These are phyloP conservation scores for Indicator indicator DNA, from an alignment of 2,113 vertebrate species.

Conservation along the genomic window DNA sequence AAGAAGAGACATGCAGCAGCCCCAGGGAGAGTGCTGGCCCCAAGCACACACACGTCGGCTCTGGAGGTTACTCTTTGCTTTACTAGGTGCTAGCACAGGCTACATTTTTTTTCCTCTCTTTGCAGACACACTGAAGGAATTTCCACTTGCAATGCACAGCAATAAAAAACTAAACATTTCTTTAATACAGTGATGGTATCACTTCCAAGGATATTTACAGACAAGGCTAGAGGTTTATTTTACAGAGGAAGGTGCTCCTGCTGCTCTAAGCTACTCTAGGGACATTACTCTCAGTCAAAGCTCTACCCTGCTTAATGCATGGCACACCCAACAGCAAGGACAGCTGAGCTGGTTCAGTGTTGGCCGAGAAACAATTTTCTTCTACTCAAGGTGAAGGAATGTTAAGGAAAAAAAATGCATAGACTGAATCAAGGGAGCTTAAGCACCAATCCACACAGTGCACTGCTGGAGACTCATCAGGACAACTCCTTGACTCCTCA, in stretches of 20 bases:
- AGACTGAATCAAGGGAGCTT: constrained; percentile 27
- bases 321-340: constrained; percentile 5
- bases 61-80: background rate
- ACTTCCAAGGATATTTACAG: constrained; percentile 66
- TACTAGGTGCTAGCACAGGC: background rate
- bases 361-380: background rate
- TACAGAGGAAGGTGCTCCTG: constrained; percentile 58
- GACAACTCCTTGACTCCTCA: constrained; percentile 2
- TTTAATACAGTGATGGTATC: constrained; percentile 61
- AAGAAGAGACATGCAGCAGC: background rate
- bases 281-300: constrained; percentile 1
- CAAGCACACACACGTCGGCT: background rate
- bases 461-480: background rate
- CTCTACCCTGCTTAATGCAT: constrained; percentile 22
- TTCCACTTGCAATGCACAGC: constrained; percentile 34
- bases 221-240: constrained; percentile 46
- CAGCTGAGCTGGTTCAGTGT: background rate
- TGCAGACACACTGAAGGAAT: constrained; percentile 16
- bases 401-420: constrained; percentile 6
- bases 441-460: constrained; percentile 39
- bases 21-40: background rate
- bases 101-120: background rate
- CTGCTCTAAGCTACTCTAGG: constrained; percentile 24
- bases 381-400: background rate
- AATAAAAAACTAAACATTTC: constrained; percentile 67